phyloP scores from a whole-genome alignment of 2,113 vertebrate species.

The Delphinus delphis region DNA sequence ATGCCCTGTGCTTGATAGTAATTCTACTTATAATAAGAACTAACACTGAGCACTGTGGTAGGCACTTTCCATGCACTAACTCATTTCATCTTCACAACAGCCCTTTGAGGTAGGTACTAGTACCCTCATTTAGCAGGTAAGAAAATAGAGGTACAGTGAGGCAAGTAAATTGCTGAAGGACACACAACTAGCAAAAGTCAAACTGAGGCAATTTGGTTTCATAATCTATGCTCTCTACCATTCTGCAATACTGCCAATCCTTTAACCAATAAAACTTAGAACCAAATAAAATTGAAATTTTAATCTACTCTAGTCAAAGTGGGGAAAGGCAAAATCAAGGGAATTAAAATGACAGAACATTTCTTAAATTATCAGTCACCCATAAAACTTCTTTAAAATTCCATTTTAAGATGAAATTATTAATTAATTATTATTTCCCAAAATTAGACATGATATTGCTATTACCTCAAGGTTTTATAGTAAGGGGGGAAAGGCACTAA shows the following conservation, averaged over 20 bases:
- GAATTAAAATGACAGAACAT: background rate
- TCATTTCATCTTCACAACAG: background rate
- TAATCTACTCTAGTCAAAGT: background rate
- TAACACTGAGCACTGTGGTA: background rate
- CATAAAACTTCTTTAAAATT: constrained; percentile 25
- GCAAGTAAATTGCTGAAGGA: background rate
- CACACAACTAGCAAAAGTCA: background rate
- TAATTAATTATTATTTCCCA: background rate
- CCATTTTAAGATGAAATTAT: background rate
- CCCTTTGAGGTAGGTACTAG: background rate
- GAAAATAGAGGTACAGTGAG: background rate
- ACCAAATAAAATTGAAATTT: background rate
- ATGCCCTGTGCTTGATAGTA: background rate
- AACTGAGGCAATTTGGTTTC: background rate
- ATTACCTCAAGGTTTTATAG: background rate
- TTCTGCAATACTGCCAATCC: background rate
- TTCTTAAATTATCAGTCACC: background rate
- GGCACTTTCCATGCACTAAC: background rate
- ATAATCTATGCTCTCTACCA: background rate
- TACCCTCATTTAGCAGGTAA: background rate
- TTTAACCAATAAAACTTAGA: background rate
- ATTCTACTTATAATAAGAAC: background rate
- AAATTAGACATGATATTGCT: background rate
- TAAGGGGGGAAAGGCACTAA: background rate
- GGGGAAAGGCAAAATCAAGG: background rate